A percentile compares a stretch with the other conserved stretches of the same genome.
These are phyloP conservation scores for Lynx canadensis DNA, from an alignment of 2,113 vertebrate genomes.

Conservation along the genomic window DNA sequence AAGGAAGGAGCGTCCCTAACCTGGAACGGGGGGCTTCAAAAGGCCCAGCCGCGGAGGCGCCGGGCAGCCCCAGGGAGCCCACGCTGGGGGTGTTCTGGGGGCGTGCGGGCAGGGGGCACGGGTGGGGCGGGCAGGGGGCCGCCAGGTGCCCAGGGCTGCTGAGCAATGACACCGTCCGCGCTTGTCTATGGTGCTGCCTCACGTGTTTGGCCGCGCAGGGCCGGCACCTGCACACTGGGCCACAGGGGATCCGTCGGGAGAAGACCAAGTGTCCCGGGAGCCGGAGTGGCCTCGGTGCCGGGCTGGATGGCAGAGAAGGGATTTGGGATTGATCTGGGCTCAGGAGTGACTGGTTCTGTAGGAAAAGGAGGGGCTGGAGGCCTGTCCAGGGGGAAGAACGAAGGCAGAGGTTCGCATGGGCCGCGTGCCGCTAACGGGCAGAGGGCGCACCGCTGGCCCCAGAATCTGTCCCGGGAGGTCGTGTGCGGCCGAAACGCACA, in stretches of 20 bases:
- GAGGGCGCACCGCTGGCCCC: accelerated
- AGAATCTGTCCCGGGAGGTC: background rate
- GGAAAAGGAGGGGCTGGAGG: background rate
- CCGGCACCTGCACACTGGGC: too few relatives aligned
- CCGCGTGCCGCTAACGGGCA: background rate
- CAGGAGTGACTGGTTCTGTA: background rate
- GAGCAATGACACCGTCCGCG: too few relatives aligned
- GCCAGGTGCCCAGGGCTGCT: background rate
- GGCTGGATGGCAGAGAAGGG: background rate
- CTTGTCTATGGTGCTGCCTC: too few relatives aligned
- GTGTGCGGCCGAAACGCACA: background rate
- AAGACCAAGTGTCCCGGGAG: background rate
- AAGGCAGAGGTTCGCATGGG: background rate
- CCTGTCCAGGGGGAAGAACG: too few relatives aligned
- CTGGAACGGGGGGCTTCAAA: accelerated
- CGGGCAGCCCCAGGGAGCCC: background rate
- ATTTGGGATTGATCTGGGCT: background rate
- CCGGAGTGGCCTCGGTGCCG: background rate
- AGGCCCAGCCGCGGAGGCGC: accelerated
- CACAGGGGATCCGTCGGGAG: background rate
- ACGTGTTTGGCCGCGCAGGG: too few relatives aligned
- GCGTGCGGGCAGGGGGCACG: too few relatives aligned
- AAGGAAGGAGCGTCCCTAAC: background rate
- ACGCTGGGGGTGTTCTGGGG: too few relatives aligned
- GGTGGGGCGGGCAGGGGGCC: too few relatives aligned